Conservation (phyloP, 2,113 vertebrate genomes). For the Synodontis membranacea region DNA sequence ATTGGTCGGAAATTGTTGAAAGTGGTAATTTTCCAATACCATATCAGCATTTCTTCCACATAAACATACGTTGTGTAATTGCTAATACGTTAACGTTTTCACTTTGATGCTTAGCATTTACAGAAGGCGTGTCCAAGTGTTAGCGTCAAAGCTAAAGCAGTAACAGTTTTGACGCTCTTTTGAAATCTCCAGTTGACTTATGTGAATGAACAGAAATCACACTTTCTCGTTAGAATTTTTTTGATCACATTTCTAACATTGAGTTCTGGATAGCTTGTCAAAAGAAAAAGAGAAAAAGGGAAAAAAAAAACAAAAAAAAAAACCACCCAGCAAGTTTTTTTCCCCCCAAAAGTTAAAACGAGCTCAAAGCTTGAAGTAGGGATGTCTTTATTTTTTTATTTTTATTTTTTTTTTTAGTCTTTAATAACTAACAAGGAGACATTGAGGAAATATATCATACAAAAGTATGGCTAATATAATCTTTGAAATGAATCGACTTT, state of each 20-base stretch:
- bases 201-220: not conserved
- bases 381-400: constrained; percentile 54
- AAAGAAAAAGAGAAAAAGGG: not conserved
- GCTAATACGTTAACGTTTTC: not conserved
- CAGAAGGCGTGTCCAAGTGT: not conserved
- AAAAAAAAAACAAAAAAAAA: constrained; percentile 37
- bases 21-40: not conserved
- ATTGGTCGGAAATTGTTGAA: not conserved
- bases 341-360: constrained; percentile 40
- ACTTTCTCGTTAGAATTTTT: not conserved
- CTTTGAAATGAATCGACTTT: constrained; percentile 70
- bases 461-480: constrained; percentile 63
- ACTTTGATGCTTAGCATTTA: not conserved
- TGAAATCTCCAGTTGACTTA: not conserved
- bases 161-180: not conserved
- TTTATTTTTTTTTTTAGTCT: constrained; percentile 48
- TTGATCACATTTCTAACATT: no score
- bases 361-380: constrained; percentile 51
- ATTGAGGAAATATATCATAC: constrained; percentile 59
- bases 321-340: constrained; percentile 16
- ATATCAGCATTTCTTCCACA: not conserved
- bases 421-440: constrained; percentile 62
- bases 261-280: not conserved
- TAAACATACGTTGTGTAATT: not conserved
- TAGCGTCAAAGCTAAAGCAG: no score